Evolutionary conservation across 2,113 vertebrate genomes (phyloP).

Genomic region (Albula goreensis): DNA sequence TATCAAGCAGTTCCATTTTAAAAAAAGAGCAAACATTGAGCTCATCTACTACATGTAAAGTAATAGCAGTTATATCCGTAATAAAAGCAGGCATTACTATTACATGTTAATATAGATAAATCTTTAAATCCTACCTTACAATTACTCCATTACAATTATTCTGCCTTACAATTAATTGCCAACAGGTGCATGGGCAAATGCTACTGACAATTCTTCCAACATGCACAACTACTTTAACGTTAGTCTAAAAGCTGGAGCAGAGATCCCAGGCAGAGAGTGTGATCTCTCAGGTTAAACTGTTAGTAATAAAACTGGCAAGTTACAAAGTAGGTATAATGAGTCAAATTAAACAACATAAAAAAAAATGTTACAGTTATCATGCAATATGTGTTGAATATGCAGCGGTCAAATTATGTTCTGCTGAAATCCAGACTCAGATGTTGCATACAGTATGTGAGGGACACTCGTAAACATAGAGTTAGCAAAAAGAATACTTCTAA

Average conservation of each 20-base stretch:
- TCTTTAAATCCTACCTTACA: not conserved
- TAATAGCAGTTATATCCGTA: no score
- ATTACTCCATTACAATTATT: slow-evolving; percentile 5
- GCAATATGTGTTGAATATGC: slow-evolving; percentile 88
- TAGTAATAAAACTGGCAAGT: slow-evolving; percentile 22
- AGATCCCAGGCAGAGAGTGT: not conserved
- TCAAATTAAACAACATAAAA: slow-evolving; percentile 60
- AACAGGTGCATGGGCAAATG: not conserved
- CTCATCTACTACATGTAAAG: not conserved
- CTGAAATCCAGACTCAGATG: slow-evolving; percentile 84
- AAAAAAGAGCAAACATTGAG: not conserved
- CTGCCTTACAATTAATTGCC: not conserved
- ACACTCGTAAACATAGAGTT: slow-evolving; percentile 75
- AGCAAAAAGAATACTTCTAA: not conserved
- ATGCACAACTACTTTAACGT: slow-evolving; percentile 4
- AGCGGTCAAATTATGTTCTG: slow-evolving; percentile 83
- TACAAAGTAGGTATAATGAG: slow-evolving; percentile 44
- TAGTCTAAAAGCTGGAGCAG: slow-evolving; percentile 13
- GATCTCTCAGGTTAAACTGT: not conserved
- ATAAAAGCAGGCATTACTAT: not conserved
- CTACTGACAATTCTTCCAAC: not conserved
- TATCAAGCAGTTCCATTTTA: not conserved
- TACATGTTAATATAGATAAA: not conserved
- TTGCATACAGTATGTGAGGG: slow-evolving; percentile 74
- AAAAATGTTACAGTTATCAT: slow-evolving; percentile 85